Evolutionary conservation across 2,113 vertebrate species (phyloP), one percentile per base, ranked within the genome.

Genomic region (Megaleporinus macrocephalus): DNA sequence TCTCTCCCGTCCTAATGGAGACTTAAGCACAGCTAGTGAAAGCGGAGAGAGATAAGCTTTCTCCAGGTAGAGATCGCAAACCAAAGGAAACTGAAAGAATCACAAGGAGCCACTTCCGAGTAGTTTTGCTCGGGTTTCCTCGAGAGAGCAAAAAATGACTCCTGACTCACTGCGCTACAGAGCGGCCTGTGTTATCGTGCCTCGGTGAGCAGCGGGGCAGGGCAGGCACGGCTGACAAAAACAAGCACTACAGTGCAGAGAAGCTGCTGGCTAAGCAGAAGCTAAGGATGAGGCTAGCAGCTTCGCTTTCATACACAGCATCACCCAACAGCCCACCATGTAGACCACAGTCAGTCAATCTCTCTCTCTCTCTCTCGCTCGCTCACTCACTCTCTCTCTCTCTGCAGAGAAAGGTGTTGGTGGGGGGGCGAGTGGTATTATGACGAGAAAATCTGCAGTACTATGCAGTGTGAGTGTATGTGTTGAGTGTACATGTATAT

Each of bases 1-100:
- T 66, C 71, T 77, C 82, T 76, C 47, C 20, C 57, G 79, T 76
- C 20, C 72, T 75, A 70, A 84, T 63, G 76, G 51, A 76, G 73
- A 80, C 76, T 82, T 84, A 76, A 82, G 74, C 73, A 74, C 82
- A 73, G 49, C 74, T 73, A 74, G 83, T 57, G 83, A 87, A 84
- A 84, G 83, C 69, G 47, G 22, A 75, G 51, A 53, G 24, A 76
- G 73, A 29, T 62, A 70, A 65, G 72, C 62, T 66, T 83, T 73
- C 73, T 53, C 70, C 15, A 16, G 73, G 73, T 10, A 70, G 72
- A 63, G 55, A 27, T 76, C 76, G 49, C 26, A 2, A 55, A 10
- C n/a, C n/a, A n/a, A 44, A 70, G 27, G 14, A 14, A 33, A 24
- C 18, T 57, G 55, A 78, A 44, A 44, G 51, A 79, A 26, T 41